A percentile compares a stretch with the other conserved stretches of the same genome.
Evolutionary conservation across 2,888 invertebrate genomes (phyloP).

Genomic region (Ophion slaviceki): DNA sequence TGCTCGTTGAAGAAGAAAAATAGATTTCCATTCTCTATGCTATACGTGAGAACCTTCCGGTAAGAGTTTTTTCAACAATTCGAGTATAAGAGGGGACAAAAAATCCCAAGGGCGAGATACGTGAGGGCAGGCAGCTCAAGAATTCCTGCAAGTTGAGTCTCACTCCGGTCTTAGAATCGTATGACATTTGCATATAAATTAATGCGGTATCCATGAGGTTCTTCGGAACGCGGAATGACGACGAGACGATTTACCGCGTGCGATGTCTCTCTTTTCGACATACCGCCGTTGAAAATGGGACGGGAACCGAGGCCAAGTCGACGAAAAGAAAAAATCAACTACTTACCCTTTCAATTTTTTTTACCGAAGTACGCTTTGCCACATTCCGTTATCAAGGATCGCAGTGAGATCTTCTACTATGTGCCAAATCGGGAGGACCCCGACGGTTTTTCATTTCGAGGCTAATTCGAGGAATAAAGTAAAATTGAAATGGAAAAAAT

Average conservation of each 20-base stretch:
- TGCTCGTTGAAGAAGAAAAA: too few species aligned
- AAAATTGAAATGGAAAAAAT: too few species aligned
- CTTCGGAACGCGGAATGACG: conserved; percentile 16
- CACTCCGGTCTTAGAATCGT: conserved; percentile 42
- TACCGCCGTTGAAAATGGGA: conserved; percentile 10
- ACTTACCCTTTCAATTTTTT: background rate
- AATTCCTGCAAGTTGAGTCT: conserved; percentile 38
- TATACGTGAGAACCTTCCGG: background rate
- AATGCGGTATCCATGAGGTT: conserved; percentile 35
- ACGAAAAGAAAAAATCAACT: conserved; percentile 5
- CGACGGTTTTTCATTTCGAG: too few species aligned
- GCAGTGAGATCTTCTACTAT: too few species aligned
- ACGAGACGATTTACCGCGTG: conserved; percentile 8
- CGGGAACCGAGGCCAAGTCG: background rate
- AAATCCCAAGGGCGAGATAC: conserved; percentile 11
- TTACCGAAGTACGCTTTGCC: background rate
- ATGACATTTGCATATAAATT: conserved; percentile 62
- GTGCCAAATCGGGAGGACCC: too few species aligned
- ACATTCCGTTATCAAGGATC: too few species aligned
- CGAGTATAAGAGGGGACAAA: background rate
- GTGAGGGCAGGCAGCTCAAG: background rate
- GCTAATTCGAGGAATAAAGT: too few species aligned
- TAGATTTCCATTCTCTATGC: background rate
- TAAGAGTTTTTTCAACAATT: conserved; percentile 1
- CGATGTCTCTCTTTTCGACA: conserved; percentile 30